A percentile compares a stretch with the other conserved stretches of the same genome.
These are phyloP conservation scores for Harpegnathos saltator DNA, from an alignment of 1,140 invertebrate species.

Conservation along the genomic window DNA sequence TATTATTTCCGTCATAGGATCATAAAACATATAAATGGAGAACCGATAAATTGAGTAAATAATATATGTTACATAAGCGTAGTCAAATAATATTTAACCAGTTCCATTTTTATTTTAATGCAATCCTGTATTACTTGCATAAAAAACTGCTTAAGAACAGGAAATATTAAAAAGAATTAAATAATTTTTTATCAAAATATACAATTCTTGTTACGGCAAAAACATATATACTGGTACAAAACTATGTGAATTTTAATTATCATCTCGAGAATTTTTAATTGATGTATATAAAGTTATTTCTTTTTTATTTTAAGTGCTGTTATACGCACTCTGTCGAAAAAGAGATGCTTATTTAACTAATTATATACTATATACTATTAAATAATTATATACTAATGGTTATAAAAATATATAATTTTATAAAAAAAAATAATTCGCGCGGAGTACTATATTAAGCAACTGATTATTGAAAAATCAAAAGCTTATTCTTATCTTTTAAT, in stretches of 20 bases:
- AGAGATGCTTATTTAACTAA: slow-evolving; percentile 29
- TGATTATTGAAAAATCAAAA: background rate
- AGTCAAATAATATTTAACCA: slow-evolving; percentile 80
- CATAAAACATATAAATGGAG: slow-evolving; percentile 68
- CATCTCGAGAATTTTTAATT: no score
- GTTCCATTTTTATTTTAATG: slow-evolving; percentile 76
- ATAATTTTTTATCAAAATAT: background rate
- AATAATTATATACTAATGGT: background rate
- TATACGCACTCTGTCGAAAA: background rate
- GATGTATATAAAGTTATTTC: no score
- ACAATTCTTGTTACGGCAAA: background rate
- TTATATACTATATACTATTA: no score
- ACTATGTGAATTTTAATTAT: no score
- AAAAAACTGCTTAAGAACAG: slow-evolving; percentile 79
- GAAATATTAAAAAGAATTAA: slow-evolving; percentile 66
- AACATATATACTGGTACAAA: slow-evolving; percentile 13
- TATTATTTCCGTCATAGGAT: slow-evolving; percentile 23
- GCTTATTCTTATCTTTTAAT: background rate
- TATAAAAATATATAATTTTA: background rate
- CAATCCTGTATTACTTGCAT: slow-evolving; percentile 77
- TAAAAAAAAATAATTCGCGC: background rate
- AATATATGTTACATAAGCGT: slow-evolving; percentile 79
- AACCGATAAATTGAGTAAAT: slow-evolving; percentile 81
- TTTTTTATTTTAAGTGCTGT: no score
- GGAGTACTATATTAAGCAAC: background rate